A percentile compares a stretch with the other conserved stretches of the same genome.
phyloP scores from a whole-genome alignment of 2,888 invertebrate species.

The Drosophila vallismaia region DNA sequence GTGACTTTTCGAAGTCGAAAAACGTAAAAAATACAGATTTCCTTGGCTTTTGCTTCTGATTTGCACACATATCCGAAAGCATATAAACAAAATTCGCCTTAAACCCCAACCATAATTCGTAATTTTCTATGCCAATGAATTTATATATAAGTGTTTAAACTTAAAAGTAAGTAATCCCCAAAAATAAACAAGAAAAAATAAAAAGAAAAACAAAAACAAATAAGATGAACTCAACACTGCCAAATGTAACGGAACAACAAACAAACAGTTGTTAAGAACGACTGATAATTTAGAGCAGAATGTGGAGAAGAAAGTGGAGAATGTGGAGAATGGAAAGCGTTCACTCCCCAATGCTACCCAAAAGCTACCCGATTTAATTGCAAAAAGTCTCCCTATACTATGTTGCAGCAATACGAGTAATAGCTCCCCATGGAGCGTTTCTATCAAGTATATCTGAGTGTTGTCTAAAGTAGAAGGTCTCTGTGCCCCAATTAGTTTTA shows the following conservation, averaged over 20 bases:
- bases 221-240: slow-evolving; percentile 74
- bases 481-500: slow-evolving; percentile 34
- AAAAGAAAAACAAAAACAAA: slow-evolving; percentile 32
- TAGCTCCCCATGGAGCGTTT: slow-evolving; percentile 1
- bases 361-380: background rate
- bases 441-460: slow-evolving; percentile 40
- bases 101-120: slow-evolving; percentile 15
- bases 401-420: slow-evolving; percentile 17
- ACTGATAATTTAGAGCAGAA: slow-evolving; percentile 53
- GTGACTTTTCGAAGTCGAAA: no score
- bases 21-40: background rate
- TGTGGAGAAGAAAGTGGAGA: no score
- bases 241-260: slow-evolving; percentile 61
- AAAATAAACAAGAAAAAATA: background rate
- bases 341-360: background rate
- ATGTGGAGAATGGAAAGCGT: background rate
- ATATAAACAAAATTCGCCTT: slow-evolving; percentile 17
- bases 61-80: slow-evolving; percentile 29
- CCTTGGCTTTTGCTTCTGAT: slow-evolving; percentile 13
- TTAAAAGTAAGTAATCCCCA: slow-evolving; percentile 11
- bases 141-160: slow-evolving; percentile 14
- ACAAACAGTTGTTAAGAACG: slow-evolving; percentile 59
- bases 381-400: slow-evolving; percentile 20
- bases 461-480: slow-evolving; percentile 29
- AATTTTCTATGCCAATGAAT: slow-evolving; percentile 36